These are phyloP conservation scores for Ptychadena robeensis DNA, from an alignment of 2,797 vertebrate genomes.

Conservation along the genomic window DNA sequence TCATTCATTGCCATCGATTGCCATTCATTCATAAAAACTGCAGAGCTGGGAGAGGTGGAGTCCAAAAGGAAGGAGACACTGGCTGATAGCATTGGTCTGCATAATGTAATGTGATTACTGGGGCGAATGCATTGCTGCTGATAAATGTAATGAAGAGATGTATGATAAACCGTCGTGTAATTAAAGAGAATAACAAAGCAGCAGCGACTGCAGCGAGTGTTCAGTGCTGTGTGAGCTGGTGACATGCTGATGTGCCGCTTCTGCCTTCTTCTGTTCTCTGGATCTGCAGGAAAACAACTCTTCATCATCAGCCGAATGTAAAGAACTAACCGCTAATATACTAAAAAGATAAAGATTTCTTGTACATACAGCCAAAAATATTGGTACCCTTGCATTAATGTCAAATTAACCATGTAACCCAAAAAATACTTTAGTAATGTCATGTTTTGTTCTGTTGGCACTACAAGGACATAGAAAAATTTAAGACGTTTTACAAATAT, in stretches of 20 bases:
- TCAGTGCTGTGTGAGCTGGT: neutral
- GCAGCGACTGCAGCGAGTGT: slow-evolving; percentile 27
- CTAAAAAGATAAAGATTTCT: neutral
- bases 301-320: neutral
- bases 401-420: too few species aligned
- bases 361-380: too few species aligned
- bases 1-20: slow-evolving; percentile 74
- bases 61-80: slow-evolving; percentile 68
- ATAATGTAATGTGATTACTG: slow-evolving; percentile 69
- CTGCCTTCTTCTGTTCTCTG: neutral
- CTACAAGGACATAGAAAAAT: too few species aligned
- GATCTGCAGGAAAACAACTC: neutral
- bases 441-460: too few species aligned
- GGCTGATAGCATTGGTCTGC: slow-evolving; percentile 68
- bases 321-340: neutral
- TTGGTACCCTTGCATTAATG: neutral
- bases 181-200: slow-evolving; percentile 62
- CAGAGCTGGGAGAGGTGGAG: slow-evolving; percentile 69
- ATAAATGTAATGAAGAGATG: slow-evolving; percentile 65
- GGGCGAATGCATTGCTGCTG: slow-evolving; percentile 63
- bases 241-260: neutral
- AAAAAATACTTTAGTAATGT: too few species aligned
- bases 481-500: too few species aligned
- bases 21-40: slow-evolving; percentile 79
- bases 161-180: slow-evolving; percentile 66